A percentile compares a stretch with the other conserved stretches of the same genome.
phyloP scores from a whole-genome alignment of 2,113 vertebrate genomes.

The Hippocampus mohnikei region DNA sequence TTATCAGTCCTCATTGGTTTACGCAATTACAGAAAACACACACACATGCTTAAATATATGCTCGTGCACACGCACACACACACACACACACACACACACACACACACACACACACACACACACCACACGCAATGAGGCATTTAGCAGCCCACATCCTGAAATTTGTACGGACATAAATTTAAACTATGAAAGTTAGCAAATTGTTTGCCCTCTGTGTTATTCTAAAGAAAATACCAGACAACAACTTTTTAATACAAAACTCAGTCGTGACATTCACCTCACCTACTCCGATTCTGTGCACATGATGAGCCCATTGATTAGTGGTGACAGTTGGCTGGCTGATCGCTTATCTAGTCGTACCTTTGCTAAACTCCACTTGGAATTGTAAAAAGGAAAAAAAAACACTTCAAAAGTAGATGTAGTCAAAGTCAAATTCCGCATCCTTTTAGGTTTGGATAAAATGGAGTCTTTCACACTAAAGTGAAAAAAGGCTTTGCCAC shows the following conservation, averaged over 20 bases:
- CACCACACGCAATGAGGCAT: constrained; percentile 28
- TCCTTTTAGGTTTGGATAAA: constrained; percentile 3
- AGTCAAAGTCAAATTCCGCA: constrained; percentile 21
- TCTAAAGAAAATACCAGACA: constrained; percentile 4
- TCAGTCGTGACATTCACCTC: constrained; percentile 4
- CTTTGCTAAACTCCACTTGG: constrained; percentile 13
- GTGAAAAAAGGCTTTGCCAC: not conserved
- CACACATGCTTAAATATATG: constrained; percentile 31
- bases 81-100: not conserved
- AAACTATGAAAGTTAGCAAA: constrained; percentile 19
- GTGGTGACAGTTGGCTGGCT: constrained; percentile 24
- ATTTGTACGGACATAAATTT: constrained; percentile 54
- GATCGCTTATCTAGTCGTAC: constrained; percentile 45
- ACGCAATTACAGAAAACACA: constrained; percentile 60
- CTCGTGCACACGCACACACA: constrained; percentile 4
- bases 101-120: not conserved
- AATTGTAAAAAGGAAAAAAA: constrained; percentile 34
- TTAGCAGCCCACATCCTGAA: constrained; percentile 28
- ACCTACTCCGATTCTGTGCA: constrained; percentile 21
- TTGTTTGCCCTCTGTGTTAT: not conserved
- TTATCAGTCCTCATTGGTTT: constrained; percentile 70
- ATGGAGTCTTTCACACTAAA: not conserved
- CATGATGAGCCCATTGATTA: constrained; percentile 43
- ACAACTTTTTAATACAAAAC: constrained; percentile 17
- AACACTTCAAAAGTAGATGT: constrained; percentile 23